Conservation (phyloP, 2,113 vertebrate genomes). For the Odocoileus virginianus region DNA sequence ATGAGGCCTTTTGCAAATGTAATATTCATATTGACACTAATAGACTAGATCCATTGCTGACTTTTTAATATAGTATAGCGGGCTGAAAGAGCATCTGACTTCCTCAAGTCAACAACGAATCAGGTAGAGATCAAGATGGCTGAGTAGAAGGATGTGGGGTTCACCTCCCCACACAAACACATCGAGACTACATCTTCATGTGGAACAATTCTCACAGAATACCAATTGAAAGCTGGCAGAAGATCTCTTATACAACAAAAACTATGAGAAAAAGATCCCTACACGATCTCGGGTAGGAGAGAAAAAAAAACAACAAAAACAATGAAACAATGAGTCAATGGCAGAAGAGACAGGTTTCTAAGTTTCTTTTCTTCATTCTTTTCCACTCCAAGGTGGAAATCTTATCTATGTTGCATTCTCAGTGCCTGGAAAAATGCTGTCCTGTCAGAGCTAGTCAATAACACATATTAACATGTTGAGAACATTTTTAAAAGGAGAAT, state of each 20-base stretch:
- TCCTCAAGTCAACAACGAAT: background rate
- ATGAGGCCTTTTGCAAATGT: background rate
- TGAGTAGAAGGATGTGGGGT: background rate
- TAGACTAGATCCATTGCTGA: background rate
- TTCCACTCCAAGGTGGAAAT: background rate
- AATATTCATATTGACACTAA: background rate
- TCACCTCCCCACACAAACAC: background rate
- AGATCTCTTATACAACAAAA: background rate
- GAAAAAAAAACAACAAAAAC: background rate
- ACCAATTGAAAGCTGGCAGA: background rate
- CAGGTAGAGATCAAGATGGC: background rate
- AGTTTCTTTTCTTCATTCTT: background rate
- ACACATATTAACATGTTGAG: background rate
- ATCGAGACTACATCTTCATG: no score
- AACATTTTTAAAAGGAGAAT: background rate
- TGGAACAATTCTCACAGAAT: background rate
- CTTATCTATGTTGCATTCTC: background rate
- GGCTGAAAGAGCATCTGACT: background rate
- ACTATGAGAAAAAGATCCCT: background rate
- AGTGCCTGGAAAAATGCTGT: background rate
- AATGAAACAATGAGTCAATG: background rate
- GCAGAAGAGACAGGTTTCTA: background rate
- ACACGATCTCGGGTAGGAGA: fast-evolving
- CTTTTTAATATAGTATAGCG: background rate
- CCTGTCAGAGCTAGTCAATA: background rate